Base-by-base conservation (phyloP, 2,113 vertebrate genomes). In the Seriola dumerili region DNA sequence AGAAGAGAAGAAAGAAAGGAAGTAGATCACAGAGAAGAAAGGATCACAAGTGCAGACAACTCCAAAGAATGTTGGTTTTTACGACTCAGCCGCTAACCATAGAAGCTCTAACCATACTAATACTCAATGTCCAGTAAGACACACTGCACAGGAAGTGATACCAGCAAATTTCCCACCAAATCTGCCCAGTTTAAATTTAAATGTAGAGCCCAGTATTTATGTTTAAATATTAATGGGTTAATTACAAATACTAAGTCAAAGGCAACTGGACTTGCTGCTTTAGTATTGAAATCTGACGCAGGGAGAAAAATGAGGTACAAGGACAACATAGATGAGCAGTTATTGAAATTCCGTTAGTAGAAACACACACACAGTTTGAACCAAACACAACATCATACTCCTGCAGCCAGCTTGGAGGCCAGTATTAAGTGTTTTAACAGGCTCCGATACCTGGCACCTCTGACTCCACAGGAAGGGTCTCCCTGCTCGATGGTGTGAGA, bases 371-470 rank as follows among this genome's bases (percentile, higher is more conserved):
- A 50, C 3, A 54, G 57, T 52, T 59, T 59, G 21, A 70, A 23
- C 42, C 4, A 50, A 50, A 50, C 7, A 50, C 16, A 50, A 19
- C 48, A 46, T 72, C 14, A 4, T 16, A 23, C 76, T 61, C 6
- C 61, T 46, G 46, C 42, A 25, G 65, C 13, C 29, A 57, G 9
- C 25, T 11, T n/a, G 42, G 48, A 50, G 7, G 48, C 48, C 48
- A 2, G 48, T 14, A 46, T 69, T 14, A 34, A 16, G 32, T 74
- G 25, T 46, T 81, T 74, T 64, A 52, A 71, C 55, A 59, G 21
- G 52, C 52, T n/a, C 21, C n/a, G 52, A 54, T 1, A 50, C 21
- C 19, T 9, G 52, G 17, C 17, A 5, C 48, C 17, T 50, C 48
- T 17, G 46, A 3, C 46, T 19, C 48, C 48, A 50, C 48, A 50